These are phyloP conservation scores for Bedellia somnulentella DNA, from an alignment of 2,888 invertebrate genomes.

Conservation along the genomic window DNA sequence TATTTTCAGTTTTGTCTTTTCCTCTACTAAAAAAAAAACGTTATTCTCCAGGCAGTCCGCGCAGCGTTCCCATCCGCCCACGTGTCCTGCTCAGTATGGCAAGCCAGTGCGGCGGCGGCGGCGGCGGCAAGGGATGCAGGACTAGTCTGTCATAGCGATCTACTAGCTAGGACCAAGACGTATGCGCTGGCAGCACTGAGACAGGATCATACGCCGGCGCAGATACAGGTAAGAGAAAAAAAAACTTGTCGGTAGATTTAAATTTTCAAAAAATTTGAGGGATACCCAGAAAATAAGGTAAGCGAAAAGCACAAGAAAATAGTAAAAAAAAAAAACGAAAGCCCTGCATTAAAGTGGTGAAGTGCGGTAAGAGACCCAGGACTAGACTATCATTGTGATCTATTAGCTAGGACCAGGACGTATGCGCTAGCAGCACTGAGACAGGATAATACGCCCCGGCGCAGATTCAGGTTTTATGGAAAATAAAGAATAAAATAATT, in stretches of 20 bases:
- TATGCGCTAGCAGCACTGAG: slow-evolving; percentile 39
- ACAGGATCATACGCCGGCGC: slow-evolving; percentile 33
- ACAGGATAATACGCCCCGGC: slow-evolving; percentile 33
- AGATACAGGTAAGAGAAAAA: slow-evolving; percentile 27
- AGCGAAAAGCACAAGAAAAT: too few relatives aligned
- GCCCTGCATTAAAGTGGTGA: too few relatives aligned
- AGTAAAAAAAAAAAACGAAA: too few relatives aligned
- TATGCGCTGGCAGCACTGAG: slow-evolving; percentile 39
- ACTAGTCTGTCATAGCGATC: not conserved
- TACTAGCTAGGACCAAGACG: slow-evolving; percentile 23
- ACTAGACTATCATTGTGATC: too few relatives aligned
- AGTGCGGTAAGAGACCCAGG: too few relatives aligned
- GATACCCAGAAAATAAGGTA: too few relatives aligned
- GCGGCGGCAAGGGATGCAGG: slow-evolving; percentile 14
- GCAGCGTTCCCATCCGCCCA: slow-evolving; percentile 40
- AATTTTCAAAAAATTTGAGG: too few relatives aligned
- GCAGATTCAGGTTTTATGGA: slow-evolving; percentile 39
- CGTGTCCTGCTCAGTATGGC: slow-evolving; percentile 51
- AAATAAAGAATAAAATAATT: too few relatives aligned
- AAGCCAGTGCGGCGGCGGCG: slow-evolving; percentile 31
- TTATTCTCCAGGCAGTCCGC: slow-evolving; percentile 23
- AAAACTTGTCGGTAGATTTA: too few relatives aligned
- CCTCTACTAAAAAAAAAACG: too few relatives aligned
- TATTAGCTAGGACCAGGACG: slow-evolving; percentile 29
- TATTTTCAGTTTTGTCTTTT: too few relatives aligned